Conservation (phyloP, 2,113 vertebrate species). For the Channa argus region DNA sequence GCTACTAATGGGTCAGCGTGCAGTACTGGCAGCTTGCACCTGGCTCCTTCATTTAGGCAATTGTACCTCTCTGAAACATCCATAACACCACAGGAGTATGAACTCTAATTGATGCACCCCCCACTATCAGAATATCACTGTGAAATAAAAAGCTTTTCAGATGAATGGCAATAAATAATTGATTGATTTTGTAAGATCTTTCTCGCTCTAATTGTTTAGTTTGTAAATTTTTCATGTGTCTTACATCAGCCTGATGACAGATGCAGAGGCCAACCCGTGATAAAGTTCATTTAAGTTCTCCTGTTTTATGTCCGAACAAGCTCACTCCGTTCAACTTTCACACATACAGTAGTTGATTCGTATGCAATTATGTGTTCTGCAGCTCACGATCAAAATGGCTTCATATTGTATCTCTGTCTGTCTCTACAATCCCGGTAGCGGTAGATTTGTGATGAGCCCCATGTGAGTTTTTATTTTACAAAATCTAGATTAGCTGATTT, state of each 20-base stretch:
- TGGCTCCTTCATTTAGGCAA: slow-evolving; percentile 47
- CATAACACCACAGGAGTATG: slow-evolving; percentile 51
- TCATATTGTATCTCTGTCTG: slow-evolving; percentile 28
- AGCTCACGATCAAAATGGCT: slow-evolving; percentile 40
- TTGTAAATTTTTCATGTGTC: slow-evolving; percentile 81
- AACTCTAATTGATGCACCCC: slow-evolving; percentile 64
- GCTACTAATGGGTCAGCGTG: slow-evolving; percentile 35
- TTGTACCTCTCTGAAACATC: slow-evolving; percentile 63
- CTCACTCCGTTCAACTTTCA: neutral
- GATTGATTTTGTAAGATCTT: slow-evolving; percentile 78
- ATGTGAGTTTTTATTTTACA: slow-evolving; percentile 50
- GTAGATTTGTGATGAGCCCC: slow-evolving; percentile 36
- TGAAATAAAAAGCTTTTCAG: slow-evolving; percentile 66
- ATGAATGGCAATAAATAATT: slow-evolving; percentile 77
- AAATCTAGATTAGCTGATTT: slow-evolving; percentile 47
- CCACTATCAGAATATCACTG: slow-evolving; percentile 58
- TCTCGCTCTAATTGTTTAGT: slow-evolving; percentile 80
- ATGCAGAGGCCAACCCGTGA: slow-evolving; percentile 49
- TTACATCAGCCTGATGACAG: slow-evolving; percentile 68
- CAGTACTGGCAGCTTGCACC: slow-evolving; percentile 33
- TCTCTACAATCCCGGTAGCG: slow-evolving; percentile 41
- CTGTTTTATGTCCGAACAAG: slow-evolving; percentile 28
- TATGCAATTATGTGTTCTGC: neutral
- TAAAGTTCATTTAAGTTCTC: slow-evolving; percentile 36
- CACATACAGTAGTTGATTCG: slow-evolving; percentile 1